Evolutionary conservation across 2,113 vertebrate species (phyloP), one percentile per base, ranked within the genome.

Genomic region (Leptobrachium ailaonicum): DNA sequence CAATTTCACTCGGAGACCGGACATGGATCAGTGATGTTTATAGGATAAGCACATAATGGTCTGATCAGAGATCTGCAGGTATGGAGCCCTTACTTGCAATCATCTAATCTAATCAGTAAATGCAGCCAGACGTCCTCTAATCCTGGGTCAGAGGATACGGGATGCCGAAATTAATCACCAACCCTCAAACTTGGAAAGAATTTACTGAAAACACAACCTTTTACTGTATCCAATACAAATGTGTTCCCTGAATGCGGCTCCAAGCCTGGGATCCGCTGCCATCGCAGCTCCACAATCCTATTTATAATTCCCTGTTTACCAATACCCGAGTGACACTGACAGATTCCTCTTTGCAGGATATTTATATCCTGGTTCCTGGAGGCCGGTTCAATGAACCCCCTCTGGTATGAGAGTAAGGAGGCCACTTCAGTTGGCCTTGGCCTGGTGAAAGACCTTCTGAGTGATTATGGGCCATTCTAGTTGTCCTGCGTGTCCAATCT

Each of bases 331-430:
- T 86, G 87, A 84, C 77, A 53, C 70, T 83, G 85, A 84, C 82
- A 87, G 84, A 86, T 84, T 89, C 90, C 89, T 85, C 86, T 83
- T 82, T 80, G 70, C 6, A 14, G 77, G 84, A 73, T 91, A 92
- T 93, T 92, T 94, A 92, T 91, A 92, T 60, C 13, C 56, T 60
- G 56, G 3, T 60, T 8, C 56, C 3, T 11, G 3, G 56, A 14
- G 11, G 10, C 56, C 1, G 10, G 47, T 32, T 32, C 20, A 32
- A 32, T 32, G 20, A 32, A 32, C 20, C 20, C 20, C 20, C 20
- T 32, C 20, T 32, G 20, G 20, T 32, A 32, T 32, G 0, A 32
- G 20, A 32, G 50, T 11, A 53, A 11, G 50, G 50, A 53, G 11
- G 50, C 2, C 2, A 11, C 50, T 11, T 54, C 50, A 11, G 6